These are phyloP conservation scores for Pyrgus malvae DNA, from an alignment of 2,888 invertebrate species.

Conservation along the genomic window DNA sequence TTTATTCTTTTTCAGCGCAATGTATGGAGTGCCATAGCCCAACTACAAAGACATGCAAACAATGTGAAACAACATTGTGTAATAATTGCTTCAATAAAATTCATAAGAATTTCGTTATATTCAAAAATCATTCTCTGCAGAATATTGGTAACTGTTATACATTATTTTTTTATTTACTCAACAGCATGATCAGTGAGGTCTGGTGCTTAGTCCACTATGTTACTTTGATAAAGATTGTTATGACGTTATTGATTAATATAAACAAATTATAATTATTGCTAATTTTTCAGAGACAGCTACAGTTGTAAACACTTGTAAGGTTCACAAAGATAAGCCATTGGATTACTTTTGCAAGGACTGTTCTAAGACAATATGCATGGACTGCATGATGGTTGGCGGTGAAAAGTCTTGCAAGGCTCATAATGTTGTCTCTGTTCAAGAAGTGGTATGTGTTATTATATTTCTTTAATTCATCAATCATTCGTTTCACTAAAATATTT, in stretches of 20 bases:
- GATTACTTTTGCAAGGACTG: constrained; percentile 72
- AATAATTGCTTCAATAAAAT: constrained; percentile 65
- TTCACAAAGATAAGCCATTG: constrained; percentile 56
- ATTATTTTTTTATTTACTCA: too few species aligned
- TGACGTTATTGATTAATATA: too few species aligned
- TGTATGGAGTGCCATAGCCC: constrained; percentile 60
- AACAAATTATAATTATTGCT: too few species aligned
- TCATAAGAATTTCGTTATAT: constrained; percentile 69
- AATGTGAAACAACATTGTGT: constrained; percentile 62
- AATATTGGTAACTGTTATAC: constrained; percentile 44
- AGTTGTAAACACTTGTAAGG: constrained; percentile 43
- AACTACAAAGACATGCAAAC: constrained; percentile 64
- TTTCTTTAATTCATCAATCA: background rate
- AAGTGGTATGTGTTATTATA: constrained; percentile 49
- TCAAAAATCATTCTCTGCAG: constrained; percentile 62
- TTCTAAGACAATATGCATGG: constrained; percentile 63
- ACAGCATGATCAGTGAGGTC: too few species aligned
- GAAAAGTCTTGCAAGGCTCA: constrained; percentile 72
- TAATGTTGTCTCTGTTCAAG: constrained; percentile 57
- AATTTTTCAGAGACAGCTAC: background rate
- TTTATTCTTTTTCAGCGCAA: constrained; percentile 44
- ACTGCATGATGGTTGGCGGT: constrained; percentile 69
- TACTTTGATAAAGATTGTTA: too few species aligned
- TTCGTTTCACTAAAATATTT: too few species aligned
- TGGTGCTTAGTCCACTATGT: too few species aligned